Base-by-base conservation (phyloP, 2,797 vertebrate genomes). In the Premnoplex brunnescens region DNA sequence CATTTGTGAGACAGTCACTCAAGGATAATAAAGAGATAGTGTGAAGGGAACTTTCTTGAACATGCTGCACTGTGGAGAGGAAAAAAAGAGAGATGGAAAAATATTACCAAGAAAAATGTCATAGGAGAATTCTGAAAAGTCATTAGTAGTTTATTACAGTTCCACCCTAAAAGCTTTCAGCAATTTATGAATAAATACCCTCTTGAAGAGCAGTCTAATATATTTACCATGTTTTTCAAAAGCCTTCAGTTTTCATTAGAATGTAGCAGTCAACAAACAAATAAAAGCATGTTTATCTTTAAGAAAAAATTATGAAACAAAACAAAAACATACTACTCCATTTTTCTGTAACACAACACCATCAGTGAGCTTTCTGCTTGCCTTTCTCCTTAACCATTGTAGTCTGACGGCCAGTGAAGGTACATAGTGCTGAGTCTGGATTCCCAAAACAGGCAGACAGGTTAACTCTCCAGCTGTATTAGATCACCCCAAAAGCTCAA, bases 131-230 rank as follows among this genome's bases (percentile, higher is more conserved):
- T 89, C 88, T 81, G 67, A 73, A 93, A 93, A 91, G 67, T 66
- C 39, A 56, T 89, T 88, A 87, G 32, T 51, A 68, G 49, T 55
- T 82, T 75, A 39, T 74, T 82, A 63, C 6, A 0, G 10, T 72
- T 92, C 86, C 54, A 44, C 55, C 37, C 27, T 89, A 72, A 91
- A 90, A 82, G 44, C 64, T 96, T 94, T 93, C 81, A 84, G 49
- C 4, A 5, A 55, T 63, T 63, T 84, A 56, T 55, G 41, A 71
- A 60, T 85, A 87, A 87, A 93, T 72, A 20, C 11, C 26, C 18
- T 56, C 20, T 67, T 37, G 20, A 85, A 89, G 17, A 79, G 32
- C 15, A 54, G 30, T 27, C 48, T 75, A 72, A 66, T 52, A 10
- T 20, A 81, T 64, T 69, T 63, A 60, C 23, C 8, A 12, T 54